Base-by-base conservation (phyloP, 2,888 invertebrate species). In the Epistrophe eligans region DNA sequence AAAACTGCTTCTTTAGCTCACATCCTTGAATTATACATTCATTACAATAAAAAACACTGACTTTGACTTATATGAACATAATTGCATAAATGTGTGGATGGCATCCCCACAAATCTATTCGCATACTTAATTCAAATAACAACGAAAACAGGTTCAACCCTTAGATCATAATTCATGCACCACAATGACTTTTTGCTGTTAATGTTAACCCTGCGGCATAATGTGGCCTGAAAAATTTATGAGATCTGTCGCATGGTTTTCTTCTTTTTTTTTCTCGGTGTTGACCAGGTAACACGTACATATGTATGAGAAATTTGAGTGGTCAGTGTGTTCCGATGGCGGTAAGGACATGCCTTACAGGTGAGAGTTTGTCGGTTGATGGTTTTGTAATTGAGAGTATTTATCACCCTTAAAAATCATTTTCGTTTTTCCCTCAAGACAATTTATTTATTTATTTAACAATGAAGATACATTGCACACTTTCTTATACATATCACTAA, bases 321-420 rank as follows among this genome's bases (percentile, higher is more conserved):
- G 64, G 52, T 43, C 64, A 74, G 35, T 17, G 24, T 55, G 24
- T 64, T 35, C 24, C 11, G 11, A 17, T 28, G 48, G n/a, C 24
- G 64, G 40, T 38, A 19, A 58, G 45, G 57, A 79, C 66, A 80
- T 84, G 58, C 71, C 60, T 72, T 70, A 72, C 80, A 77, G 84
- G 80, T 85, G 84, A 81, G 71, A 81, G 72, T 81, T 84, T 70
- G 80, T 72, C 73, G 77, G 81, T 77, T 81, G 77, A 77, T 77
- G 77, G 81, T 70, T 73, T 58, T 28, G 67, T 85, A 77, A 85
- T 84, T 84, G 72, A 67, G 77, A 80, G 60, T 67, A 80, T 77
- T 80, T 80, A 84, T 80, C 84, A 81, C 81, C 77, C 80, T 85
- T 85, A 81, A 73, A 71, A 81, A 85, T 81, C 81, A 81, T 85